These are phyloP conservation scores for Maccullochella peelii DNA, from an alignment of 2,113 vertebrate species.

Conservation along the genomic window DNA sequence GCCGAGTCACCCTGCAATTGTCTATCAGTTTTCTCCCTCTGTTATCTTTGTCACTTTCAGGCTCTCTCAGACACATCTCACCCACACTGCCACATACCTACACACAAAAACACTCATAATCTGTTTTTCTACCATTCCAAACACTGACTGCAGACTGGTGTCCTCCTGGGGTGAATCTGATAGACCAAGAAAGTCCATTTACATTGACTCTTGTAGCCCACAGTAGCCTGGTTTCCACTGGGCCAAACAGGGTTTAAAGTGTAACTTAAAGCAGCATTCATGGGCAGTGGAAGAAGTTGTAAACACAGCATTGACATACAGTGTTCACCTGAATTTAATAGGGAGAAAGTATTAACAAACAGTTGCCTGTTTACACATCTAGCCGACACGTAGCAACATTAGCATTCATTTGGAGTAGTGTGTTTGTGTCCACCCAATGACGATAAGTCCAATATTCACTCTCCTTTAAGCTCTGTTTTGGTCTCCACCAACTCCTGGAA, in stretches of 20 bases:
- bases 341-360: not conserved
- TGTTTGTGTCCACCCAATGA: not conserved
- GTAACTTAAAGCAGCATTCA: not conserved
- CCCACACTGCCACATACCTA: conserved; percentile 24
- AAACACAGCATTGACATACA: not conserved
- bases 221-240: not conserved
- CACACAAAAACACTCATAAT: conserved; percentile 13
- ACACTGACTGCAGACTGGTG: not conserved
- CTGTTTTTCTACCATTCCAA: conserved; percentile 6
- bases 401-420: not conserved
- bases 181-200: not conserved
- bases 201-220: not conserved
- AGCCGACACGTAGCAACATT: not conserved
- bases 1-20: conserved; percentile 48
- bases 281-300: not conserved
- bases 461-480: too few relatives aligned
- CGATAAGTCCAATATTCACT: too few relatives aligned
- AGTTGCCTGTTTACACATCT: not conserved
- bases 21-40: conserved; percentile 46
- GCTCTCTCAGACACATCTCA: conserved; percentile 22
- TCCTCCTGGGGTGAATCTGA: conserved; percentile 1
- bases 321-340: not conserved
- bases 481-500: too few relatives aligned
- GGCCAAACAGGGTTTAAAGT: not conserved
- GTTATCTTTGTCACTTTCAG: conserved; percentile 56